phyloP scores from a whole-genome alignment of 2,797 vertebrate genomes.

The Hydrocynus forskahlii region DNA sequence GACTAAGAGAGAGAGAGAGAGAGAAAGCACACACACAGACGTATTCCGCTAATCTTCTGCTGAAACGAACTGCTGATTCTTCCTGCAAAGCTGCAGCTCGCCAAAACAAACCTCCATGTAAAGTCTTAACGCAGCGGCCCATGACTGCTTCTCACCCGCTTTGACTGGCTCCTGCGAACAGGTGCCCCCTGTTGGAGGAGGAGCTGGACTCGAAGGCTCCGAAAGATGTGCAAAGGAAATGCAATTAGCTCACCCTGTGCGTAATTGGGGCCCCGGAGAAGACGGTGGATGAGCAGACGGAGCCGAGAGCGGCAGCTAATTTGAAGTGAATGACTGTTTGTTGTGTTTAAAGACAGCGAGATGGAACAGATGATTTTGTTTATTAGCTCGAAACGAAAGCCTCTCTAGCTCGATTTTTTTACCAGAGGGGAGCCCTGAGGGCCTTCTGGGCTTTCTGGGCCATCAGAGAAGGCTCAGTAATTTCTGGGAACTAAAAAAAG shows the following conservation, averaged over 20 bases:
- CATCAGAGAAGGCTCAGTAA: too few species aligned
- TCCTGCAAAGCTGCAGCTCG: not conserved
- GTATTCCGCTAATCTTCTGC: not conserved
- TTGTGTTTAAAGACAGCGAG: not conserved
- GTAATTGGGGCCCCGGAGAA: slow-evolving; percentile 9
- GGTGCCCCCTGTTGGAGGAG: not conserved
- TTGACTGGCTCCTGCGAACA: not conserved
- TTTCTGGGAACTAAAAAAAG: too few species aligned
- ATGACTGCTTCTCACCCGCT: not conserved
- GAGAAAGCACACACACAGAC: not conserved
- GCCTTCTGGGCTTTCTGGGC: too few species aligned
- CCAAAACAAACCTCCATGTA: not conserved
- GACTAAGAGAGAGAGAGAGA: too few species aligned
- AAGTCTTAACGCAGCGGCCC: not conserved
- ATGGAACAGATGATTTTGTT: not conserved
- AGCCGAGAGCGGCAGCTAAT: not conserved
- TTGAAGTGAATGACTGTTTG: not conserved
- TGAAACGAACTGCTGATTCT: not conserved
- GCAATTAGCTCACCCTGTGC: slow-evolving; percentile 4
- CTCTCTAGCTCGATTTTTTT: not conserved
- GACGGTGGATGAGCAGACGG: not conserved
- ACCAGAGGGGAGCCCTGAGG: too few species aligned
- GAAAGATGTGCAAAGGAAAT: not conserved
- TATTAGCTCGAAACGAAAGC: not conserved
- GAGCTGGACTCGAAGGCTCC: not conserved